Evolutionary conservation across 2,888 invertebrate genomes (phyloP).

Genomic region (Coelinius sp.): DNA sequence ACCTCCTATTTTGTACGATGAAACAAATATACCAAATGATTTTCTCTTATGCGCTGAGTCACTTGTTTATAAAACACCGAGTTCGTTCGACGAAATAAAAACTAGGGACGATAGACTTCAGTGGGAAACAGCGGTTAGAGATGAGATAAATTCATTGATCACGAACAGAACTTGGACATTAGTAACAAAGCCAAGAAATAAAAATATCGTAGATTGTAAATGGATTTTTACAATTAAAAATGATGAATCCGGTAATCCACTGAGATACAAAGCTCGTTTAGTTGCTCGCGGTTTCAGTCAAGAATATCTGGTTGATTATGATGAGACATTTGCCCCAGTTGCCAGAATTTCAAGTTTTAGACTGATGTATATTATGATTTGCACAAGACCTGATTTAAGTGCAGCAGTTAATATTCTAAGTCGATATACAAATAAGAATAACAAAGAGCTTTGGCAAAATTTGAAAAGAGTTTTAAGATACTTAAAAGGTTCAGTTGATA

Average conservation of each 20-base stretch:
- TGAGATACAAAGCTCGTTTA: conserved; percentile 28
- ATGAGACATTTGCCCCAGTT: no score
- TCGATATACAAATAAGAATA: conserved; percentile 12
- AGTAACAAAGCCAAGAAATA: conserved; percentile 33
- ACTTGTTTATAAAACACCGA: conserved; percentile 32
- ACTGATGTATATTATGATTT: background rate
- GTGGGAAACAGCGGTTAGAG: conserved; percentile 44
- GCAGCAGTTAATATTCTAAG: background rate
- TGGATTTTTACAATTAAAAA: conserved; percentile 36
- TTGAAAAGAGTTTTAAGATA: background rate
- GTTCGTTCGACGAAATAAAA: conserved; percentile 40
- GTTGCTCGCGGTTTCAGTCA: conserved; percentile 27
- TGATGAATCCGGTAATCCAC: conserved; percentile 35
- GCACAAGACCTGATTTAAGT: no score
- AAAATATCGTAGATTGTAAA: conserved; percentile 40
- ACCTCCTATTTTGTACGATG: conserved; percentile 2
- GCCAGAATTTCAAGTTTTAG: conserved; percentile 27
- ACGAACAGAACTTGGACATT: conserved; percentile 38
- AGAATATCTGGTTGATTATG: conserved; percentile 9
- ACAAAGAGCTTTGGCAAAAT: background rate
- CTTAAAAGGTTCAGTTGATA: background rate
- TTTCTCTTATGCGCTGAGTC: conserved; percentile 25
- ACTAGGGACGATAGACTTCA: conserved; percentile 37
- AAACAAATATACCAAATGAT: conserved; percentile 21
- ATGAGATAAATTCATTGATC: conserved; percentile 44